Percentiles rank a stretch among this genome's conserved stretches.
Conservation (phyloP, 2,888 invertebrate genomes). For the Desoria tigrina region DNA sequence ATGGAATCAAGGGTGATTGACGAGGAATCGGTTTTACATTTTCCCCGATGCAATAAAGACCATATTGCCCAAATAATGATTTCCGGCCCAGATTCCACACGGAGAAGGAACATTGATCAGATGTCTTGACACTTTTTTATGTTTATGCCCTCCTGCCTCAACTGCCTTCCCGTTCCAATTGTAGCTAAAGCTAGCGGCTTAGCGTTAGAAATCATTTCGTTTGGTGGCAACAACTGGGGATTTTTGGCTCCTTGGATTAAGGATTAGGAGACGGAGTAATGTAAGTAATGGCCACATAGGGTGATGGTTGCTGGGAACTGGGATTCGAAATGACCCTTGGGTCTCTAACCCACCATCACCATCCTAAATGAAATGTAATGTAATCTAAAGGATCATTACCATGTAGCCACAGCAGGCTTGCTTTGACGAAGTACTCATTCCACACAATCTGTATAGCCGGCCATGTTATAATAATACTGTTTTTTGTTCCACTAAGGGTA, state of each 20-base stretch:
- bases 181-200: neutral
- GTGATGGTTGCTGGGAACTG: constrained; percentile 40
- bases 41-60: constrained; percentile 53
- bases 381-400: constrained; percentile 47
- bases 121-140: constrained; percentile 53
- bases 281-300: constrained; percentile 53
- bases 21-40: constrained; percentile 41
- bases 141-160: neutral
- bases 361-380: constrained; percentile 51
- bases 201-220: constrained; percentile 10
- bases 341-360: constrained; percentile 38
- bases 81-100: constrained; percentile 53
- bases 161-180: neutral
- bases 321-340: constrained; percentile 51
- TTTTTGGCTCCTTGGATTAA: constrained; percentile 47
- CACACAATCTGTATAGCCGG: too few species aligned
- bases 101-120: constrained; percentile 52
- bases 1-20: constrained; percentile 14
- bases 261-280: constrained; percentile 47
- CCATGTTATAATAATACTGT: too few species aligned
- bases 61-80: constrained; percentile 55
- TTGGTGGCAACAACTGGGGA: constrained; percentile 49
- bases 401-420: constrained; percentile 16
- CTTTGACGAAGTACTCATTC: neutral
- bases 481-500: too few species aligned